Conservation (phyloP, 2,113 vertebrate species). For the Leptocoma aspasia region DNA sequence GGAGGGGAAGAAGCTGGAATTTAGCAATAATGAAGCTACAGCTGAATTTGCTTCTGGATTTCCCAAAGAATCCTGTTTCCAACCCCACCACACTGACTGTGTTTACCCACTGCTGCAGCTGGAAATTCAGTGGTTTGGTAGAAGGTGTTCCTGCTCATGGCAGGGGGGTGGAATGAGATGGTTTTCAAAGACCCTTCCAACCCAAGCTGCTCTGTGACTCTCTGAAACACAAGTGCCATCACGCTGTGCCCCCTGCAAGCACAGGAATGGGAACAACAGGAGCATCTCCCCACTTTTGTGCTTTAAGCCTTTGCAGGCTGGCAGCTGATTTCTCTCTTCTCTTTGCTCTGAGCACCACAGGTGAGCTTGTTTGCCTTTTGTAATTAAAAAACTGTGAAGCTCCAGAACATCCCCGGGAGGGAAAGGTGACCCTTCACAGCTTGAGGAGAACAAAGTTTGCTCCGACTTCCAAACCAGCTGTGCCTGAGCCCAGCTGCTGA, state of each 20-base stretch:
- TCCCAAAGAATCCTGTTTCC: not conserved
- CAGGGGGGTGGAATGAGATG: not conserved
- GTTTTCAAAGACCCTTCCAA: not conserved
- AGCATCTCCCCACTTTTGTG: not conserved
- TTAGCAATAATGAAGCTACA: not conserved
- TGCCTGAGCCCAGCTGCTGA: not conserved
- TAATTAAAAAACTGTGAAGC: not conserved
- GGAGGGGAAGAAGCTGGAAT: not conserved
- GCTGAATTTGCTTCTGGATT: not conserved
- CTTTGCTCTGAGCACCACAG: not conserved
- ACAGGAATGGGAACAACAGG: not conserved
- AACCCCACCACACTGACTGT: rapidly evolving
- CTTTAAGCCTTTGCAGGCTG: not conserved
- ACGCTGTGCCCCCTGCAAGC: not conserved
- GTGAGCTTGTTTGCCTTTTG: not conserved
- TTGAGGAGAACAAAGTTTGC: not conserved
- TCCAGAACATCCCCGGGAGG: not conserved
- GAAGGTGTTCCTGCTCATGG: not conserved
- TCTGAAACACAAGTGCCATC: not conserved
- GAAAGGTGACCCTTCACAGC: not conserved
- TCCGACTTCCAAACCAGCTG: rapidly evolving
- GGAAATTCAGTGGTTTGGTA: not conserved
- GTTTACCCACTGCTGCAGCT: not conserved
- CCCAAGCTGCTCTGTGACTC: not conserved
- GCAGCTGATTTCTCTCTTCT: not conserved